Percentiles rank a stretch among this genome's conserved stretches.
Conservation (phyloP, 2,888 invertebrate species). For the Conistra vaccinii region DNA sequence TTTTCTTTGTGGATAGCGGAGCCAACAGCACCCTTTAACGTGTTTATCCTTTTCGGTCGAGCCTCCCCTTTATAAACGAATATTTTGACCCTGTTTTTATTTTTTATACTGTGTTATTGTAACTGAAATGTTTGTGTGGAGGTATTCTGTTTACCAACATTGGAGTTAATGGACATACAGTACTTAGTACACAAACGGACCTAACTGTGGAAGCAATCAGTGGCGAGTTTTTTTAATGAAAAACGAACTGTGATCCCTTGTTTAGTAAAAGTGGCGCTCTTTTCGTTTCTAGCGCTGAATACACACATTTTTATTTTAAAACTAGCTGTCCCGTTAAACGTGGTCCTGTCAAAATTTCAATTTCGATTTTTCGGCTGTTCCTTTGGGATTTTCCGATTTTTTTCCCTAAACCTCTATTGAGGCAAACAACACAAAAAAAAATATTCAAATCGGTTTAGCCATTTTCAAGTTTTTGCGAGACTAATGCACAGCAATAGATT, state of each 20-base stretch:
- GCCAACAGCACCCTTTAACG: constrained; percentile 86
- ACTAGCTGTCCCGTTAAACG: too few relatives aligned
- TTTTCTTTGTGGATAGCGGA: constrained; percentile 89
- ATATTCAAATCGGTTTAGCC: too few relatives aligned
- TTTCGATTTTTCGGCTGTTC: too few relatives aligned
- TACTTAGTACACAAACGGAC: constrained; percentile 46
- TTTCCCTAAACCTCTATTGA: too few relatives aligned
- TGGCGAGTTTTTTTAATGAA: constrained; percentile 27
- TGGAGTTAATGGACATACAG: constrained; percentile 57
- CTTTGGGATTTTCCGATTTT: too few relatives aligned
- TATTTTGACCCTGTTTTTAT: constrained; percentile 80
- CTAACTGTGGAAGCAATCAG: constrained; percentile 36
- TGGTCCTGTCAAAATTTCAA: too few relatives aligned
- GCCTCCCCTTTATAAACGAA: constrained; percentile 82
- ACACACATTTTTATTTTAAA: neutral
- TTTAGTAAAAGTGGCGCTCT: constrained; percentile 5
- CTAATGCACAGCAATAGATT: too few relatives aligned
- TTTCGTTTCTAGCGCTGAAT: neutral
- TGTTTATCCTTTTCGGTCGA: constrained; percentile 87
- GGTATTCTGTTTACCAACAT: constrained; percentile 65
- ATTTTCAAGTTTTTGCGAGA: too few relatives aligned
- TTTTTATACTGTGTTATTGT: constrained; percentile 70
- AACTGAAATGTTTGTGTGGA: constrained; percentile 66
- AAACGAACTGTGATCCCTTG: constrained; percentile 32
- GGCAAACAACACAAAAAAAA: too few relatives aligned